Evolutionary conservation across 2,888 invertebrate genomes (phyloP).

Genomic region (Oegoconia quadripuncta): DNA sequence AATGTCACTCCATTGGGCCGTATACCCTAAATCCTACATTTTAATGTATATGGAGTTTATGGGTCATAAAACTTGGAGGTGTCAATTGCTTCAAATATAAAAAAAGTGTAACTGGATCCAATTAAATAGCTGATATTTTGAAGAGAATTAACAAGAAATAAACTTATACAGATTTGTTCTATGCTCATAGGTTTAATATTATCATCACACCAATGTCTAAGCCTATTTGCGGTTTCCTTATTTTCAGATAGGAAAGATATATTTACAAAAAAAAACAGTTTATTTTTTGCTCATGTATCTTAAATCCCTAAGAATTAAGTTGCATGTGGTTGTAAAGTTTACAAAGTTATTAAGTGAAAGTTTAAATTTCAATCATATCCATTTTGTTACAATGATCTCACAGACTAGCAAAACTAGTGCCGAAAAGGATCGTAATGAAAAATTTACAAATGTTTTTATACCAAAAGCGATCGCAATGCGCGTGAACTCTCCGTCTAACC

Average conservation of each 20-base stretch:
- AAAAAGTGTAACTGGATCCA: conserved; percentile 12
- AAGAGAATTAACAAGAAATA: conserved; percentile 4
- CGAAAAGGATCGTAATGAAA: conserved; percentile 2
- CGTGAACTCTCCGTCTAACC: conserved; percentile 38
- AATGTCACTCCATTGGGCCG: conserved; percentile 55
- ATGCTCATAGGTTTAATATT: no score
- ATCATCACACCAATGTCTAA: no score
- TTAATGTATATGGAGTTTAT: conserved; percentile 50
- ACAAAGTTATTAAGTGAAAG: no score
- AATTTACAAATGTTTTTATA: conserved; percentile 17
- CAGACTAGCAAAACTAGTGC: not conserved
- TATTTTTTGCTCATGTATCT: no score
- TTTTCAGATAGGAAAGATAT: no score
- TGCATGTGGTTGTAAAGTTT: no score
- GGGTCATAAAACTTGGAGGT: conserved; percentile 61
- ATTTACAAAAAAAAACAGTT: no score
- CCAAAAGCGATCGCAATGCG: conserved; percentile 30
- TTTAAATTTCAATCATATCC: no score
- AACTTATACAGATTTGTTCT: not conserved
- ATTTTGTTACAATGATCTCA: no score
- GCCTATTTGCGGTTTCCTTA: no score
- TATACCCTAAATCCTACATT: conserved; percentile 54
- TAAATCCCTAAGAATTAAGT: no score
- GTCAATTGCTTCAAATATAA: conserved; percentile 55
- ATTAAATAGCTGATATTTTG: conserved; percentile 13